phyloP scores from a whole-genome alignment of 2,888 invertebrate genomes.

The Epinotia nisella region DNA sequence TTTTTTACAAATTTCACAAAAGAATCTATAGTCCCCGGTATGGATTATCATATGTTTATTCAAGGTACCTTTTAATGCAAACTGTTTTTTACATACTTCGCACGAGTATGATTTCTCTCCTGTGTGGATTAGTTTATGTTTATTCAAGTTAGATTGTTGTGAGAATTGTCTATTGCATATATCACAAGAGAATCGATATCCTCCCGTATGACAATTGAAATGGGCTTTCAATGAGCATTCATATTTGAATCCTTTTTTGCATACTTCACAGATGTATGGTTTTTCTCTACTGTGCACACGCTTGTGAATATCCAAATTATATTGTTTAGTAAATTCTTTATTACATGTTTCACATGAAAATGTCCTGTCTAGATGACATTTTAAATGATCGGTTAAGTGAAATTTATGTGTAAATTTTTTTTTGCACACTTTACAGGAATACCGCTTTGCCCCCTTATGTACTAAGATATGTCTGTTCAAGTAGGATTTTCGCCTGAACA shows the following conservation, averaged over 20 bases:
- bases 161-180: constrained; percentile 25
- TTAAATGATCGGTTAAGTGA: constrained; percentile 14
- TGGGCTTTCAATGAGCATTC: constrained; percentile 22
- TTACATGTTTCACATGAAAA: constrained; percentile 20
- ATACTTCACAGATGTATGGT: constrained; percentile 23
- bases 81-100: constrained; percentile 23
- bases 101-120: constrained; percentile 18
- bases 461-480: constrained; percentile 1
- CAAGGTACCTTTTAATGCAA: constrained; percentile 23
- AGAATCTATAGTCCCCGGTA: constrained; percentile 11
- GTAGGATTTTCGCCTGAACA: constrained; percentile 4
- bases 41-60: constrained; percentile 25
- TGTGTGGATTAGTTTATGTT: constrained; percentile 21
- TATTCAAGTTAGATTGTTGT: constrained; percentile 19
- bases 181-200: constrained; percentile 17
- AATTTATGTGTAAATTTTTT: constrained; percentile 14
- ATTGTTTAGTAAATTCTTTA: constrained; percentile 10
- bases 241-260: constrained; percentile 23
- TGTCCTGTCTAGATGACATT: background rate
- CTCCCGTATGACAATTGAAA: constrained; percentile 22
- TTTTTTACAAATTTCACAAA: constrained; percentile 20
- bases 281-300: constrained; percentile 25
- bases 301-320: constrained; percentile 16
- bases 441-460: background rate
- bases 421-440: constrained; percentile 6